Evolutionary conservation across 2,888 invertebrate genomes (phyloP), one percentile per base, ranked within the genome.

Genomic region (Allolobophora icterica): DNA sequence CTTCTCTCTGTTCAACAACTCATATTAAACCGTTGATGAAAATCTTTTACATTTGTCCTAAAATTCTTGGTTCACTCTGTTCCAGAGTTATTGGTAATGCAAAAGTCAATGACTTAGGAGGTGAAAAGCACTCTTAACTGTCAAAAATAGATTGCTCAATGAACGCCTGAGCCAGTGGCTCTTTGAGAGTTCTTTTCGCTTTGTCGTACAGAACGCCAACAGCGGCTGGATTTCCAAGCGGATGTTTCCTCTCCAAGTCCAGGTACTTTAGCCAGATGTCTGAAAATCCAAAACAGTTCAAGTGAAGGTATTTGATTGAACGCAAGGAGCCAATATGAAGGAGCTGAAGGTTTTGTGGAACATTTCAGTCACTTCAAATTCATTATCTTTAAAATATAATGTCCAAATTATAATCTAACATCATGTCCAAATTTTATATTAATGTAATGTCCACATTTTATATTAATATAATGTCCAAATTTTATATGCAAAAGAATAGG

Each of bases 211-310:
- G 87, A 87, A 38, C 38, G 34, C 87, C 35, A 35, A 87, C 87
- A 24, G 87, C 35, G 38, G 87, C 87, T 21, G 87, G 35, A 87
- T 87, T 38, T 35, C 87, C 87, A 87, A 87, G 87, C n/a, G 90
- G 90, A n/a, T 90, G 84, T 21, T n/a, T 87, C 87, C 21, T 84
- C 87, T 90, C 90, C 84, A 87, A 30, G 15, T 87, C 38, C n/a
- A 90, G 83, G 90, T 90, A 90, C 33, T 90, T 84, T 30, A 90
- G n/a, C 90, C 90, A 90, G 33, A 90, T 38, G n/a, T 90, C 90
- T 90, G 42, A n/a, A 89, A 89, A 34, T 33, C 17, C 87, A 87
- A 35, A 87, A 35, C 34, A 87, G 87, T 34, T 34, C 35, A 87
- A 87, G 19, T 19, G 52, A 52, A 52, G 17, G 17, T 13, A 42